Percentiles rank a stretch among this genome's conserved stretches.
phyloP scores from a whole-genome alignment of 1,140 invertebrate genomes.

The Plectrocnemia conspersa region DNA sequence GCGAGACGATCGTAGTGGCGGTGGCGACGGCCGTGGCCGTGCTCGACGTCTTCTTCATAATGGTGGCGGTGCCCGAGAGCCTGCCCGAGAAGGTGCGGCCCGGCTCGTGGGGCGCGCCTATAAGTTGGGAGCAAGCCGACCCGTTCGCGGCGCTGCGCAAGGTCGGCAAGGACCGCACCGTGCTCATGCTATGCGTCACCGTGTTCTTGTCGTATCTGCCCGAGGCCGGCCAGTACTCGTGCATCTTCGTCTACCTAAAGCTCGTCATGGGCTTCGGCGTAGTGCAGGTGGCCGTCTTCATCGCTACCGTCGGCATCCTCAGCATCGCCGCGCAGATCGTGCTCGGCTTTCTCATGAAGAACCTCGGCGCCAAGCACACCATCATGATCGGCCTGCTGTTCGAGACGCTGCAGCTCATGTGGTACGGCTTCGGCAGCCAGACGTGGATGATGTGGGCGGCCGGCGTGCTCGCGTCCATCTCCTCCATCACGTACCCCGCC shows the following conservation, averaged over 20 bases:
- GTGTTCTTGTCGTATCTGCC: conserved; percentile 97
- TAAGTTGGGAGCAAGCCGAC: conserved; percentile 96
- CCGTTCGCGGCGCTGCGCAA: conserved; percentile 91
- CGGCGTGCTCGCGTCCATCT: conserved; percentile 90
- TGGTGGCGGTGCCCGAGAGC: conserved; percentile 96
- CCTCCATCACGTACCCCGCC: conserved; percentile 96
- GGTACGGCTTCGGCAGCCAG: conserved; percentile 83
- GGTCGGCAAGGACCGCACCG: conserved; percentile 93
- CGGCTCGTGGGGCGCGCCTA: conserved; percentile 72
- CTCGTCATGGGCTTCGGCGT: conserved; percentile 95
- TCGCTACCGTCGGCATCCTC: conserved; percentile 93
- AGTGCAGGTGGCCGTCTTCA: conserved; percentile 94
- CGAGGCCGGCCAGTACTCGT: conserved; percentile 98
- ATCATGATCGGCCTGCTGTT: conserved; percentile 95
- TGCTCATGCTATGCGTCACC: conserved; percentile 93
- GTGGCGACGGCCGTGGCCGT: conserved; percentile 91
- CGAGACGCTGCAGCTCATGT: conserved; percentile 94
- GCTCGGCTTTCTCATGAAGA: conserved; percentile 79
- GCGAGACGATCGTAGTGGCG: conserved; percentile 92
- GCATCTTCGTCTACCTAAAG: conserved; percentile 99
- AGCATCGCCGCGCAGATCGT: conserved; percentile 94
- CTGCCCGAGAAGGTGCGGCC: conserved; percentile 88
- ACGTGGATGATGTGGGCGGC: conserved; percentile 97
- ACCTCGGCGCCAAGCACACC: conserved; percentile 89
- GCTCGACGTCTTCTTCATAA: conserved; percentile 96